Conservation (phyloP, 2,888 invertebrate species). For the Therioaphis trifolii region DNA sequence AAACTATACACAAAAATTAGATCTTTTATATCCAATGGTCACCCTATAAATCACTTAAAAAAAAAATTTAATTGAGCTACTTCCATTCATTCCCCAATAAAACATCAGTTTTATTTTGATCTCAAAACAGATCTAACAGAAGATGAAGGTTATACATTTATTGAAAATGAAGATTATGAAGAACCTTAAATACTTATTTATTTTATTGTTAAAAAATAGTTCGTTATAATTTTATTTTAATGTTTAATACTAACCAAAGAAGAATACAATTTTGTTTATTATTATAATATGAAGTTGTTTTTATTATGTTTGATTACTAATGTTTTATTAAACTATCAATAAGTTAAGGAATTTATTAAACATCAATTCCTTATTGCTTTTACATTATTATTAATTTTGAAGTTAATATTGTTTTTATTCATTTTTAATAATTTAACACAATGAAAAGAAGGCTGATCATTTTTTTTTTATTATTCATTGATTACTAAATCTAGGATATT, state of each 20-base stretch:
- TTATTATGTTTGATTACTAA: conserved; percentile 15
- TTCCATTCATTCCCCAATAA: conserved; percentile 4
- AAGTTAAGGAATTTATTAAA: conserved; percentile 14
- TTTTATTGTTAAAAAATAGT: background rate
- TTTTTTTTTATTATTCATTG: conserved; percentile 7
- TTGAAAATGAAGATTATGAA: no score
- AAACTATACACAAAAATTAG: background rate
- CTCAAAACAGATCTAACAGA: no score
- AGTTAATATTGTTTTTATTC: conserved; percentile 17
- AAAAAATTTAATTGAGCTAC: background rate
- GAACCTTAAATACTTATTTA: no score
- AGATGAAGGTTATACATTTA: no score
- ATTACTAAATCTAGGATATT: conserved; percentile 11
- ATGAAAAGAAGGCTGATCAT: conserved; percentile 15
- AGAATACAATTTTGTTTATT: conserved; percentile 4
- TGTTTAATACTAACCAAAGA: conserved; percentile 15
- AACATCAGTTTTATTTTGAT: background rate
- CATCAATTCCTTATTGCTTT: conserved; percentile 17
- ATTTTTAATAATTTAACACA: conserved; percentile 17
- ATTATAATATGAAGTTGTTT: conserved; percentile 8
- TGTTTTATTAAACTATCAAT: conserved; percentile 8
- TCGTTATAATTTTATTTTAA: conserved; percentile 16
- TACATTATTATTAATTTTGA: conserved; percentile 15
- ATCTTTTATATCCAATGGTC: background rate
- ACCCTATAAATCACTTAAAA: background rate